Evolutionary conservation across 2,888 invertebrate species (phyloP).

Genomic region (Catocala sponsa): DNA sequence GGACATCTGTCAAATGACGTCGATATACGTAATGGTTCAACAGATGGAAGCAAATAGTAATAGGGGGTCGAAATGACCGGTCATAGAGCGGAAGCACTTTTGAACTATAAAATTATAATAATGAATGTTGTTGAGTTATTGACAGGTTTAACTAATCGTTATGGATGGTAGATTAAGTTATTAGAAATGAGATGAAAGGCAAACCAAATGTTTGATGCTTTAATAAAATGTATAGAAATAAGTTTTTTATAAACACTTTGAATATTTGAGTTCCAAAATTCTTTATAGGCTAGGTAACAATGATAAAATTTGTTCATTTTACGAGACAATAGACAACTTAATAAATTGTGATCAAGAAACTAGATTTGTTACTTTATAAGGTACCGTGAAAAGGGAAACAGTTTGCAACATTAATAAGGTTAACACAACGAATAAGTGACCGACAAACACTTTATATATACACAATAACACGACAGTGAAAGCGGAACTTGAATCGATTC

Average conservation of each 20-base stretch:
- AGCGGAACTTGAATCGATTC: constrained; percentile 61
- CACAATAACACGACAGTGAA: constrained; percentile 57
- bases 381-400: constrained; percentile 9
- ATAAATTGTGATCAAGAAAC: too few species aligned
- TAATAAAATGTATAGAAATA: too few species aligned
- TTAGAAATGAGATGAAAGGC: neutral
- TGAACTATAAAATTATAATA: constrained; percentile 43
- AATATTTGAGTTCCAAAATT: too few species aligned
- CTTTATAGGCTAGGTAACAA: too few species aligned
- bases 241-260: too few species aligned
- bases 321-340: too few species aligned
- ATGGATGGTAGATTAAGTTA: constrained; percentile 13
- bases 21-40: constrained; percentile 23
- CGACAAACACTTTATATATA: constrained; percentile 29
- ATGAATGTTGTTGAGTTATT: constrained; percentile 33
- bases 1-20: constrained; percentile 55
- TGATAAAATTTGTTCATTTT: too few species aligned
- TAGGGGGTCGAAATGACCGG: constrained; percentile 46
- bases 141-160: constrained; percentile 31
- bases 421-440: constrained; percentile 35
- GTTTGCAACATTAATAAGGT: constrained; percentile 25
- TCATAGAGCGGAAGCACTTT: constrained; percentile 49
- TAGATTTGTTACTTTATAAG: too few species aligned
- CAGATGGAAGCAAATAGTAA: constrained; percentile 47
- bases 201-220: too few species aligned